phyloP scores from a whole-genome alignment of 1,140 invertebrate species.

The Berghia stephanieae region DNA sequence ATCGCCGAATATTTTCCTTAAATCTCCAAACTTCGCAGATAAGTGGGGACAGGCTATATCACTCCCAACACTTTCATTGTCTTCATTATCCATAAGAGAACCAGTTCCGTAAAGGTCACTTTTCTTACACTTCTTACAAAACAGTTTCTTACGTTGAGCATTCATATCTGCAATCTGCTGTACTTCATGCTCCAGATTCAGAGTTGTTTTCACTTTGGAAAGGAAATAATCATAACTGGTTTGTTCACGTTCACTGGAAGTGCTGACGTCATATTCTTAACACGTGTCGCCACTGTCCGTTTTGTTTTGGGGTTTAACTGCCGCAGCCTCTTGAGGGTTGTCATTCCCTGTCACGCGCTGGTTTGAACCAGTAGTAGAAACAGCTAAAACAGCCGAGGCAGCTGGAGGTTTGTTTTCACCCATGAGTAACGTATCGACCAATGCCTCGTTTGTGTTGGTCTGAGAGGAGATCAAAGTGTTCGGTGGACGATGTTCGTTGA shows the following conservation, averaged over 20 bases:
- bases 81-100: background rate
- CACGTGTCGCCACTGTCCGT: slow-evolving; percentile 47
- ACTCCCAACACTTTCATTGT: background rate
- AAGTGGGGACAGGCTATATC: slow-evolving; percentile 12
- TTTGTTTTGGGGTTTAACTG: slow-evolving; percentile 17
- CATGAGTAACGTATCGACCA: too few species aligned
- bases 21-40: background rate
- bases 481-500: too few species aligned
- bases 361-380: too few species aligned
- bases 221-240: slow-evolving; percentile 47
- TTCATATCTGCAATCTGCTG: slow-evolving; percentile 30
- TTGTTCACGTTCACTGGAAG: slow-evolving; percentile 51
- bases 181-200: slow-evolving; percentile 48
- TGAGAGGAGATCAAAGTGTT: too few species aligned
- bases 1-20: slow-evolving; percentile 9
- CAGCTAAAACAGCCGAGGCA: too few species aligned
- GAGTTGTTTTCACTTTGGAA: slow-evolving; percentile 50
- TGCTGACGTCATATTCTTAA: slow-evolving; percentile 54
- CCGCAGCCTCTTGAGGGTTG: too few species aligned
- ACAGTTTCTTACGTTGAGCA: background rate
- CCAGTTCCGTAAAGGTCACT: slow-evolving; percentile 20
- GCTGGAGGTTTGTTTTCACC: too few species aligned
- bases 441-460: too few species aligned
- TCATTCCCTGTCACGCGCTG: too few species aligned
- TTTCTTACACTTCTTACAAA: slow-evolving; percentile 15